Conservation (phyloP, 2,888 invertebrate genomes). For the Monopis laevigella region DNA sequence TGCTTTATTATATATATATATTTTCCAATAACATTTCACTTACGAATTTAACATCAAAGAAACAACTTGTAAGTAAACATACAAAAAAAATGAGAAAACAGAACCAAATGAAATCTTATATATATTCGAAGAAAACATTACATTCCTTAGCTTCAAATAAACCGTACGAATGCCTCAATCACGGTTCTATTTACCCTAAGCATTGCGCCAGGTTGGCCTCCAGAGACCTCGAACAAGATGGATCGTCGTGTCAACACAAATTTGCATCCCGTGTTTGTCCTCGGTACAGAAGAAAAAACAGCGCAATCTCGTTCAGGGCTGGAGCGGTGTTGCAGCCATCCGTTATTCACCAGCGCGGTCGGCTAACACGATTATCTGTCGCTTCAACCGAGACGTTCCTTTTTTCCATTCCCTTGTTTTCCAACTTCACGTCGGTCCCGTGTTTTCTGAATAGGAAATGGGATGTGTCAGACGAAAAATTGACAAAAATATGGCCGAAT, state of each 20-base stretch:
- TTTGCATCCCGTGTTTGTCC: conserved; percentile 68
- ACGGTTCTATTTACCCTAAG: conserved; percentile 55
- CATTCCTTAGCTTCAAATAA: conserved; percentile 27
- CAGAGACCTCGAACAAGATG: conserved; percentile 59
- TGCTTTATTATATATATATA: no score
- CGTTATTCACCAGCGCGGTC: conserved; percentile 58
- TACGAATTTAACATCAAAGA: no score
- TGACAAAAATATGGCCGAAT: conserved; percentile 61
- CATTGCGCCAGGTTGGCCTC: conserved; percentile 28
- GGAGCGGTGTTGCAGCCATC: conserved; percentile 50
- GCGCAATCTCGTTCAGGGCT: conserved; percentile 61
- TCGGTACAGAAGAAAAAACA: conserved; percentile 57
- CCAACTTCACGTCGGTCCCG: conserved; percentile 58
- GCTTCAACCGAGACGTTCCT: conserved; percentile 56
- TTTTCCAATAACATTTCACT: no score
- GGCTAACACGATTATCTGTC: conserved; percentile 66
- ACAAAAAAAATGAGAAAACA: conserved; percentile 11
- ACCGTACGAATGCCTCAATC: conserved; percentile 50
- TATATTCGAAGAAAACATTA: conserved; percentile 21
- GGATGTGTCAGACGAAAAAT: conserved; percentile 65
- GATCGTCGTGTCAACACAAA: conserved; percentile 66
- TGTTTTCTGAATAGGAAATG: conserved; percentile 65
- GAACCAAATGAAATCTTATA: conserved; percentile 27
- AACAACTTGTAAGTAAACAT: no score
- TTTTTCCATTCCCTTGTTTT: conserved; percentile 64